Percentiles rank a stretch among this genome's conserved stretches.
These are phyloP conservation scores for Candoia aspera DNA, from an alignment of 2,113 vertebrate species.

Conservation along the genomic window DNA sequence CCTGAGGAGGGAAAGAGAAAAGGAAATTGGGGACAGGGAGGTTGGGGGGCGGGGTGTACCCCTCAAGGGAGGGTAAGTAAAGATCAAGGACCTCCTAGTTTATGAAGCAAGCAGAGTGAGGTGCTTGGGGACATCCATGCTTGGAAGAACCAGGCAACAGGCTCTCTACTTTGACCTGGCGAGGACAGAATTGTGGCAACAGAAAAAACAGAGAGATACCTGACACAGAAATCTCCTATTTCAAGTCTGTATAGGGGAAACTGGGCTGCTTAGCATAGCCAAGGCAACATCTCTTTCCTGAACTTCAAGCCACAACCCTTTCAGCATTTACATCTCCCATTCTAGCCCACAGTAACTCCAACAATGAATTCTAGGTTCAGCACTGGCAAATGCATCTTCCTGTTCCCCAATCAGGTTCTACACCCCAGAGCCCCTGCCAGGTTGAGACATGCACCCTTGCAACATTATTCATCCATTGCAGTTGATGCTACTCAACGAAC, in stretches of 20 bases:
- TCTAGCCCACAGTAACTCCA: neutral
- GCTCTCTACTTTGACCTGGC: neutral
- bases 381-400: neutral
- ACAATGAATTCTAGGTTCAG: neutral
- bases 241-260: neutral
- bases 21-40: neutral
- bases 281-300: neutral
- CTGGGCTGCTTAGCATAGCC: neutral
- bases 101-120: neutral
- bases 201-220: neutral
- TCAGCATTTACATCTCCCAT: neutral
- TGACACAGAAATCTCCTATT: neutral
- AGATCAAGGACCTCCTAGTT: neutral
- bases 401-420: too few relatives aligned
- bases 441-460: neutral
- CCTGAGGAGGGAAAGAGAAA: slow-evolving; percentile 48
- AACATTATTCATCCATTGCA: neutral
- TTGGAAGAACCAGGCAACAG: neutral
- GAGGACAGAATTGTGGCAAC: neutral
- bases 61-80: neutral
- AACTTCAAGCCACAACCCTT: neutral
- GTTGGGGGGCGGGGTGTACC: too few relatives aligned
- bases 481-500: neutral
- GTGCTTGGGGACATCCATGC: too few relatives aligned
- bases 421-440: neutral